phyloP scores from a whole-genome alignment of 2,888 invertebrate species.

The Xiphydria camelus region DNA sequence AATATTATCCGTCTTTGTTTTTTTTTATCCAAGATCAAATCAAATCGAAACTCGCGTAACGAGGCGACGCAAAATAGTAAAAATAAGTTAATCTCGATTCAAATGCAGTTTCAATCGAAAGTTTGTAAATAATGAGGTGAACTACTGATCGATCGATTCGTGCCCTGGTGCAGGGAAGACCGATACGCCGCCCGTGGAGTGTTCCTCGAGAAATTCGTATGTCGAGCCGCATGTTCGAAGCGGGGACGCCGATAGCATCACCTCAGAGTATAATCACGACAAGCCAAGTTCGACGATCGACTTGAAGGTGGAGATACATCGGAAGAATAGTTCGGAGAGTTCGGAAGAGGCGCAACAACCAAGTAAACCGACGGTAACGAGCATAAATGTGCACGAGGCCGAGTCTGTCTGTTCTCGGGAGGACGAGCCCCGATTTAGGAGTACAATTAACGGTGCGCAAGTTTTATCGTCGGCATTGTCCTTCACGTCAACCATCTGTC shows the following conservation, averaged over 20 bases:
- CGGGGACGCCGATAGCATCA: constrained; percentile 56
- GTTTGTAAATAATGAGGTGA: no score
- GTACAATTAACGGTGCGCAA: constrained; percentile 43
- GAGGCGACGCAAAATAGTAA: no score
- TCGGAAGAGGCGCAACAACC: constrained; percentile 69
- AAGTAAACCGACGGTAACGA: constrained; percentile 42
- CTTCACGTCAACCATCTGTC: no score
- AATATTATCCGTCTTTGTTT: no score
- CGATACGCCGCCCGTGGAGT: constrained; percentile 60
- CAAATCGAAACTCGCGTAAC: no score
- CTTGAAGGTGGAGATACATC: constrained; percentile 90
- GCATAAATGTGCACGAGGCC: constrained; percentile 43
- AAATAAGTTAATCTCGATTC: no score
- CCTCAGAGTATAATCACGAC: constrained; percentile 53
- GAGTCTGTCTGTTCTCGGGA: constrained; percentile 39
- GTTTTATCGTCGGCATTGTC: no score
- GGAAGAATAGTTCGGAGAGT: constrained; percentile 88
- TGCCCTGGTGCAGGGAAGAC: constrained; percentile 50
- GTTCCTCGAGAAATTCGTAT: constrained; percentile 62
- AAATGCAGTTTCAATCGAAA: no score
- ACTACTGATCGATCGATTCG: no score
- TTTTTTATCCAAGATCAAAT: no score
- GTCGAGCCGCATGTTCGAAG: constrained; percentile 55
- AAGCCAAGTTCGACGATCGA: constrained; percentile 64
- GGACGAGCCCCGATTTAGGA: constrained; percentile 35